Evolutionary conservation across 1,140 invertebrate species (phyloP).

Genomic region (Drosophila navojoa): DNA sequence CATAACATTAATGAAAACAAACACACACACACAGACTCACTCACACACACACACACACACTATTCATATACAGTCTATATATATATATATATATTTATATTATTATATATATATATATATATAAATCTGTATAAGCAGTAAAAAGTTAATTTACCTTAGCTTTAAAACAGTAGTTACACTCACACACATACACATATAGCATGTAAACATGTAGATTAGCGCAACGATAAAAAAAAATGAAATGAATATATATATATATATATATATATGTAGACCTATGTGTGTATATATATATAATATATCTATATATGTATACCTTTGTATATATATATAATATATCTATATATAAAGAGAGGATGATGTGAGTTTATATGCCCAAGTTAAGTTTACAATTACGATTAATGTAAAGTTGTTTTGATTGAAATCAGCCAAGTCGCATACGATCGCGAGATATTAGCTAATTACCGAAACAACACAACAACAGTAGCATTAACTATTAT

Average conservation of each 20-base stretch:
- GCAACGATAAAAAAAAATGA: constrained; percentile 32
- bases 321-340: constrained; percentile 1
- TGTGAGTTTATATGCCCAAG: constrained; percentile 55
- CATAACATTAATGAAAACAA: constrained; percentile 54
- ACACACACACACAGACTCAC: constrained; percentile 23
- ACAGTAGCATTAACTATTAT: constrained; percentile 55
- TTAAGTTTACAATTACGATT: constrained; percentile 65
- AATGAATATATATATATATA: constrained; percentile 6
- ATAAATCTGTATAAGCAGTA: constrained; percentile 56
- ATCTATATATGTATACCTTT: constrained; percentile 15
- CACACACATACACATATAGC: constrained; percentile 14
- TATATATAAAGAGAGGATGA: constrained; percentile 25
- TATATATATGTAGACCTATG: constrained; percentile 13
- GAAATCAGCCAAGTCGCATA: constrained; percentile 58
- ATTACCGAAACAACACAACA: constrained; percentile 25
- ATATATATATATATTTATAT: constrained; percentile 40
- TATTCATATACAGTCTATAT: constrained; percentile 21
- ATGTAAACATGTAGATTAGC: constrained; percentile 42
- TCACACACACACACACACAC: too few relatives aligned
- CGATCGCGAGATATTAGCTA: constrained; percentile 18
- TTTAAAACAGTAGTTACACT: constrained; percentile 38
- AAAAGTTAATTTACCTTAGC: constrained; percentile 66
- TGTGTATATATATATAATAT: constrained; percentile 22
- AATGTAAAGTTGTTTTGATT: constrained; percentile 58
- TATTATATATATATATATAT: constrained; percentile 29